phyloP scores from a whole-genome alignment of 2,888 invertebrate species.

The Scaptomyza tumidula region DNA sequence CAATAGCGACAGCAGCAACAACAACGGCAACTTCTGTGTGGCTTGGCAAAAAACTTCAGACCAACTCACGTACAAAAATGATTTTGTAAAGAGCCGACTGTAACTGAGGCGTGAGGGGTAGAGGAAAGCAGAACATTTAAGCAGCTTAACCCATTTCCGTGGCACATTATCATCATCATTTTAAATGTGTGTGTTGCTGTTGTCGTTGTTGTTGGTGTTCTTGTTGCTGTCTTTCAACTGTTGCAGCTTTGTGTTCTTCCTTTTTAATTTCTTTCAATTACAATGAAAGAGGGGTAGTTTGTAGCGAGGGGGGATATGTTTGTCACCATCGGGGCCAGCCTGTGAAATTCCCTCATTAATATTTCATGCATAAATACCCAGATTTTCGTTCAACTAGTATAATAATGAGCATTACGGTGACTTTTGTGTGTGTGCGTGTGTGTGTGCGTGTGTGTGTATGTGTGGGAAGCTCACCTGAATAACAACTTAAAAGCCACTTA shows the following conservation, averaged over 20 bases:
- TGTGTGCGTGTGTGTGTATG: slow-evolving; percentile 4
- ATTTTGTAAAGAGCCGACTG: slow-evolving; percentile 32
- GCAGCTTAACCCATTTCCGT: slow-evolving; percentile 80
- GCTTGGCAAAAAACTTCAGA: slow-evolving; percentile 34
- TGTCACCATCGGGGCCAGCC: not conserved
- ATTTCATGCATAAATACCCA: slow-evolving; percentile 46
- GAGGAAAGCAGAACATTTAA: slow-evolving; percentile 68
- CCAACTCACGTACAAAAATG: slow-evolving; percentile 64
- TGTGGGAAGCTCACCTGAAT: slow-evolving; percentile 16
- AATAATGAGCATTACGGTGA: slow-evolving; percentile 28
- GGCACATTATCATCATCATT: slow-evolving; percentile 73
- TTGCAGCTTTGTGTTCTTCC: slow-evolving; percentile 53
- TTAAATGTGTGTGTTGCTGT: slow-evolving; percentile 42
- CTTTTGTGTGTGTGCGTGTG: slow-evolving; percentile 4
- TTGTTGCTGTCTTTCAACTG: slow-evolving; percentile 50
- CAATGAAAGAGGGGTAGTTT: not conserved
- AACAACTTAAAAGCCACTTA: slow-evolving; percentile 29
- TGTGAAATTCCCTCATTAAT: slow-evolving; percentile 65
- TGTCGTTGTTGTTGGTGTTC: slow-evolving; percentile 35
- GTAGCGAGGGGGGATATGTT: not conserved
- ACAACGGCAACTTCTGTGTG: slow-evolving; percentile 28
- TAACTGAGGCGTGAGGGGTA: not conserved
- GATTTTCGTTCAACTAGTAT: slow-evolving; percentile 5
- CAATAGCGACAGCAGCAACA: not conserved
- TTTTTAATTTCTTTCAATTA: slow-evolving; percentile 78